These are phyloP conservation scores for Bilobella aurantiaca DNA, from an alignment of 1,140 invertebrate genomes.

Conservation along the genomic window DNA sequence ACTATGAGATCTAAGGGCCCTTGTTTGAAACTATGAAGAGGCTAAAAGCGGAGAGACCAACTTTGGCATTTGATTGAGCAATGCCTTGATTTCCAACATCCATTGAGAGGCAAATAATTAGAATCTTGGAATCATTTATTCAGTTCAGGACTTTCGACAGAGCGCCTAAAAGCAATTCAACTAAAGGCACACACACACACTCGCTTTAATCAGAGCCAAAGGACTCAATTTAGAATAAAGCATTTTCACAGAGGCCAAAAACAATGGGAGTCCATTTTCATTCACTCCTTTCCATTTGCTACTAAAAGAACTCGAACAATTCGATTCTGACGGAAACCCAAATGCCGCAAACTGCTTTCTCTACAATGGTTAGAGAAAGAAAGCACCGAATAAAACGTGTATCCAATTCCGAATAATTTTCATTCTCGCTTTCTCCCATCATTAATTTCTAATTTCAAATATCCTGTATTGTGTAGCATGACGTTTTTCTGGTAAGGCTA, in stretches of 20 bases:
- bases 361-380: too few species aligned
- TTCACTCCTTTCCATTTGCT: not conserved
- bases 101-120: not conserved
- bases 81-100: not conserved
- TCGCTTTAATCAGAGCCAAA: not conserved
- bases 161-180: not conserved
- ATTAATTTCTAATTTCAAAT: too few species aligned
- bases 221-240: not conserved
- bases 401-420: too few species aligned
- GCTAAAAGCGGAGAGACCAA: too few species aligned
- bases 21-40: too few species aligned
- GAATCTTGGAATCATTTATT: not conserved
- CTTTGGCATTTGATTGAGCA: not conserved
- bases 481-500: too few species aligned
- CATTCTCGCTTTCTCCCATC: too few species aligned
- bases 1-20: too few species aligned
- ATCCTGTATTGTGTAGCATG: too few species aligned
- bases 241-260: not conserved
- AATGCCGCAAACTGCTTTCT: too few species aligned
- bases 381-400: too few species aligned
- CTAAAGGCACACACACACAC: not conserved
- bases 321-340: too few species aligned
- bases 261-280: not conserved
- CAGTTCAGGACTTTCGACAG: not conserved
- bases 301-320: not conserved